A percentile compares a stretch with the other conserved stretches of the same genome.
Evolutionary conservation across 2,797 vertebrate species (phyloP).

Genomic region (Salmo trutta): DNA sequence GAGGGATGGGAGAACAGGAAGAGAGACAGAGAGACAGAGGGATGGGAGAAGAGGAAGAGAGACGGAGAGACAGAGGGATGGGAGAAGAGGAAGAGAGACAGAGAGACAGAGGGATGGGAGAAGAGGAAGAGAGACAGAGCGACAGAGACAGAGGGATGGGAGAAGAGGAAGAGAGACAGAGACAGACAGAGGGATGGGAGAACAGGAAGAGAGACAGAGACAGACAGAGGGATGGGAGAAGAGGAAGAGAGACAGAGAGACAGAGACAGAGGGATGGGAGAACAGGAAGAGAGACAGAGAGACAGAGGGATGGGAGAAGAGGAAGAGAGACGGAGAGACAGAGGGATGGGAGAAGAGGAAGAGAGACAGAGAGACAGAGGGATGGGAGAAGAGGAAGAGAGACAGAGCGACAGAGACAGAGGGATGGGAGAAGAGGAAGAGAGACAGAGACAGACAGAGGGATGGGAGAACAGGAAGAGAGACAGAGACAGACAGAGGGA

Average conservation of each 20-base stretch:
- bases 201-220: too few relatives aligned
- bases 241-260: background rate
- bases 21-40: background rate
- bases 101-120: background rate
- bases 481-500: background rate
- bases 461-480: background rate
- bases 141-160: background rate
- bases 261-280: background rate
- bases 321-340: background rate
- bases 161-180: background rate
- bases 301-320: background rate
- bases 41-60: conserved; percentile 3
- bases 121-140: too few relatives aligned
- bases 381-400: conserved; percentile 8
- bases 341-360: background rate
- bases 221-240: background rate
- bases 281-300: background rate
- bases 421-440: background rate
- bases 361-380: background rate
- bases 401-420: background rate
- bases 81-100: background rate
- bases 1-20: background rate
- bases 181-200: background rate
- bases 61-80: background rate
- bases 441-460: background rate